Percentiles rank a stretch among this genome's conserved stretches.
phyloP scores from a whole-genome alignment of 2,888 invertebrate genomes.

The Agrotis ipsilon region DNA sequence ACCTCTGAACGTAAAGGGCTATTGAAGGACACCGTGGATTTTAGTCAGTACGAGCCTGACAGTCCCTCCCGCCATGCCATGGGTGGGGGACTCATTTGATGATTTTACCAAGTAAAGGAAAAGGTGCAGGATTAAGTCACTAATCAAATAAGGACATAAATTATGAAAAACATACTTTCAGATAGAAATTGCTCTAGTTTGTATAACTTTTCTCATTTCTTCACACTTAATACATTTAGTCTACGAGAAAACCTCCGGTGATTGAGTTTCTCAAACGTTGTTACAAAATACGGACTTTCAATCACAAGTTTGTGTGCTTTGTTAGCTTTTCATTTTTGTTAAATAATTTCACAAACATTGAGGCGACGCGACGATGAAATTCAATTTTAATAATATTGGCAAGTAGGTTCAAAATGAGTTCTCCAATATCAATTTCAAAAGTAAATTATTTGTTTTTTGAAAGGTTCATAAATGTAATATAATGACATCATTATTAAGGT shows the following conservation, averaged over 20 bases:
- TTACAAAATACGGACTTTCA: neutral
- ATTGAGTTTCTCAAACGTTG: neutral
- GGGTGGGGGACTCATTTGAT: too few relatives aligned
- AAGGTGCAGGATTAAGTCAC: too few relatives aligned
- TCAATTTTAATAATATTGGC: slow-evolving; percentile 2
- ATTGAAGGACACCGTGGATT: too few relatives aligned
- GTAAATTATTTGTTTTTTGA: too few relatives aligned
- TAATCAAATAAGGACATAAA: too few relatives aligned
- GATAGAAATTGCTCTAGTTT: neutral
- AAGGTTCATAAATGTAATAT: too few relatives aligned
- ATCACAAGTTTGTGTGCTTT: slow-evolving; percentile 10
- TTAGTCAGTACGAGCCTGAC: too few relatives aligned
- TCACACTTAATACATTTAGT: neutral
- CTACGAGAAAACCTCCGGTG: neutral
- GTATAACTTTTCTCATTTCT: neutral
- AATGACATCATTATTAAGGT: too few relatives aligned
- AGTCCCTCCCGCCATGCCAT: too few relatives aligned
- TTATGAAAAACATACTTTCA: neutral
- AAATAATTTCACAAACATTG: slow-evolving; percentile 11
- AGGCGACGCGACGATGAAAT: neutral
- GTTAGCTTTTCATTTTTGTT: slow-evolving; percentile 26
- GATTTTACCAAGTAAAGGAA: too few relatives aligned
- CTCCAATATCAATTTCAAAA: too few relatives aligned
- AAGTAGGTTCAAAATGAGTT: neutral
- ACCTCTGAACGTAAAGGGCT: too few relatives aligned